Base-by-base conservation (phyloP, 2,888 invertebrate genomes). In the Ctenicera cuprea region DNA sequence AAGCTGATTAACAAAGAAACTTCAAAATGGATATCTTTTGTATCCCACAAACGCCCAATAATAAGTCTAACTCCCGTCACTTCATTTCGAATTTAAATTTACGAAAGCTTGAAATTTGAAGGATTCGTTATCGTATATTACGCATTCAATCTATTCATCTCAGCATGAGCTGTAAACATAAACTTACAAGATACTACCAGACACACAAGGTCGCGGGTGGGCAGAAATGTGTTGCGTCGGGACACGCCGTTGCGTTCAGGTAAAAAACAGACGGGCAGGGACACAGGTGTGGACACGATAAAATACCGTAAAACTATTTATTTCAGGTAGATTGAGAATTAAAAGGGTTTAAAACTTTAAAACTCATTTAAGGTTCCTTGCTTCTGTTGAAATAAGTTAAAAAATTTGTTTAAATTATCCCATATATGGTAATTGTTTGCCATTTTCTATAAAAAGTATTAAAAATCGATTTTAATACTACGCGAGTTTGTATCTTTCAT, bases 151-250 rank as follows among this genome's bases (percentile, higher is more conserved):
- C 48, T 26, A 52, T 52, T 22, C 22, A 54, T 54, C 14, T 12
- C 30, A 22, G 14, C 54, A 26, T 54, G 54, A 33, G 54, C 54
- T 54, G 54, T 33, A 54, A 54, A 59, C 67, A 33, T 57, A 26
- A 66, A 20, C 54, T 22, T 45, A 45, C 59, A 67, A 67, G 59
- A 67, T 67, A 59, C 67, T 67, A 67, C 57, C 67, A 67, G 67
- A 67, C 73, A 59, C 70, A 74, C 74, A 74, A 74, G 74, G 74
- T 74, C 74, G 74, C 38, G 14, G 48, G 70, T 64, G 65, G 70
- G 74, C 52, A 50, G 67, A 67, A 45, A 57, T 54, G 54, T 67
- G 45, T 20, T 54, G 37, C 54, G 67, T 52, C 57, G 33, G 45
- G 50, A 54, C 68, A 48, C 4, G 48, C 48, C 20, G 20, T 48